Conservation (phyloP, 37 sponge, comb jelly and placozoan species). For the Lycopodina hypogea region DNA sequence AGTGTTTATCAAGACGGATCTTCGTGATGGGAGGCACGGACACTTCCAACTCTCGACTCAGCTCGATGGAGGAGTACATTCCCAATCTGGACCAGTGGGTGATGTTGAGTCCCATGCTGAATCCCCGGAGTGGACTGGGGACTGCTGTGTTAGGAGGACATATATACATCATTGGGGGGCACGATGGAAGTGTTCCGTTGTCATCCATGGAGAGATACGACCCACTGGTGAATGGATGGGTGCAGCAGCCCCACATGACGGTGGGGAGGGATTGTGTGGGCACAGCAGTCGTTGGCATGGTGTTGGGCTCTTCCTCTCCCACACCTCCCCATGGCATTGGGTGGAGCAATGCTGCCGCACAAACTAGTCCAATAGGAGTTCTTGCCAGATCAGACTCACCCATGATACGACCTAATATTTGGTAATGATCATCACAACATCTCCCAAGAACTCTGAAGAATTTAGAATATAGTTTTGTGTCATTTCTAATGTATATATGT, state of each 20-base stretch:
- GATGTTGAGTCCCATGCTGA: constrained; percentile 39
- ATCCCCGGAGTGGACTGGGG: constrained; percentile 57
- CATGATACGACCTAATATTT: no score
- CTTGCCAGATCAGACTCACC: no score
- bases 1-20: constrained; percentile 26
- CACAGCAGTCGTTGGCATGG: background rate
- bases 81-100: constrained; percentile 62
- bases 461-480: no score
- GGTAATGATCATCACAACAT: no score
- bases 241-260: constrained; percentile 34
- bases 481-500: no score
- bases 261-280: constrained; percentile 31
- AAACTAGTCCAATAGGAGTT: no score
- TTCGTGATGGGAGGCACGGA: constrained; percentile 54
- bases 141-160: constrained; percentile 36
- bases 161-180: constrained; percentile 67
- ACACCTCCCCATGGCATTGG: no score
- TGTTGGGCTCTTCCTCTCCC: background rate
- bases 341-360: no score
- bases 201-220: constrained; percentile 58
- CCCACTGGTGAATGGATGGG: constrained; percentile 63
- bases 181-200: constrained; percentile 34
- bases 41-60: constrained; percentile 21
- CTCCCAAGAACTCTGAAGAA: no score
- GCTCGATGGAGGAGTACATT: constrained; percentile 48